These are phyloP conservation scores for Corythoichthys intestinalis DNA, from an alignment of 2,113 vertebrate species.

Conservation along the genomic window DNA sequence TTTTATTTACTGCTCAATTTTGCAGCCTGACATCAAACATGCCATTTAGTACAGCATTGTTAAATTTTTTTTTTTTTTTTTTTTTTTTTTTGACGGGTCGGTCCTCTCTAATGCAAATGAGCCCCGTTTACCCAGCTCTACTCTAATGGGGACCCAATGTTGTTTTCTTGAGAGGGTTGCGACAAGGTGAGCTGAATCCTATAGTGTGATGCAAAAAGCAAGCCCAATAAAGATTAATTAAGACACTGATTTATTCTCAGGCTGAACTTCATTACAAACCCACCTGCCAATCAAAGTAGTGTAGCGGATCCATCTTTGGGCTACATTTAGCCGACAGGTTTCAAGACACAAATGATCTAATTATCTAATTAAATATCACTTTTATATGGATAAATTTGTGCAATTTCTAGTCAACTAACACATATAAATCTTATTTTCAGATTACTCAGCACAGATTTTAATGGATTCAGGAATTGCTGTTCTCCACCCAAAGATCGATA, in stretches of 20 bases:
- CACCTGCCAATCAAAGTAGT: too few species aligned
- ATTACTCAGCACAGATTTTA: background rate
- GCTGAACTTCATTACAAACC: background rate
- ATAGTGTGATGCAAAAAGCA: too few species aligned
- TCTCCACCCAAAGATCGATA: background rate
- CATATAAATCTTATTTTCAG: constrained; percentile 20
- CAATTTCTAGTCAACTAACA: background rate
- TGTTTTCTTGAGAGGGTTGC: background rate
- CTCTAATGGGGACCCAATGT: too few species aligned
- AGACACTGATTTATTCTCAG: background rate
- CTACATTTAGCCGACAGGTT: too few species aligned
- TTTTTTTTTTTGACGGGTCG: background rate
- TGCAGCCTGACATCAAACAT: background rate
- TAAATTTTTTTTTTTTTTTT: background rate
- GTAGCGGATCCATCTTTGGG: too few species aligned
- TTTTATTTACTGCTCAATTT: background rate
- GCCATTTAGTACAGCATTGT: background rate
- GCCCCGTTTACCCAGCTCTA: too few species aligned
- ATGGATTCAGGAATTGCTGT: background rate
- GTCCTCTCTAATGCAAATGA: background rate
- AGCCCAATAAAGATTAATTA: too few species aligned
- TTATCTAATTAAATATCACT: too few species aligned
- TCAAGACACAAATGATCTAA: too few species aligned
- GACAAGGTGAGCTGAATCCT: too few species aligned
- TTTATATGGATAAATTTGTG: background rate